A percentile compares a stretch with the other conserved stretches of the same genome.
Conservation (phyloP, 1,140 invertebrate species). For the Mizuhopecten yessoensis region DNA sequence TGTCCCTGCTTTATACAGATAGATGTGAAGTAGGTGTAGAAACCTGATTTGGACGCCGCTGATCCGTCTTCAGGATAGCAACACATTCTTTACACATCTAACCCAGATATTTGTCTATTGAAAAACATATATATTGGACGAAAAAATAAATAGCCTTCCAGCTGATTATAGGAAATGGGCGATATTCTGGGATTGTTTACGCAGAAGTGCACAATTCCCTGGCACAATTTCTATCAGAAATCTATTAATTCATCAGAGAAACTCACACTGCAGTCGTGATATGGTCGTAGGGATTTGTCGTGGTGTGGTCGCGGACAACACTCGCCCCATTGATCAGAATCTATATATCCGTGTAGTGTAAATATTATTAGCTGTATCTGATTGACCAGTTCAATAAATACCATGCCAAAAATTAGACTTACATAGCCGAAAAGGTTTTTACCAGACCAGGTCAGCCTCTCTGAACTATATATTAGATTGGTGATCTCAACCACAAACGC, state of each 20-base stretch:
- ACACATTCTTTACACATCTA: background rate
- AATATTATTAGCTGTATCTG: background rate
- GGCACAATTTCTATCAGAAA: slow-evolving; percentile 20
- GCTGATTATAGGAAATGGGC: background rate
- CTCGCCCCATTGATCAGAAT: slow-evolving; percentile 2
- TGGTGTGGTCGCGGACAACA: background rate
- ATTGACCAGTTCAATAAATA: background rate
- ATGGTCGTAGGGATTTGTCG: background rate
- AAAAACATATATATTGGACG: background rate
- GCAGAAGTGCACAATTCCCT: background rate
- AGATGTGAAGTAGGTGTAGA: background rate
- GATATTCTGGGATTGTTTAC: slow-evolving; percentile 15
- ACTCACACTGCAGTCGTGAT: background rate
- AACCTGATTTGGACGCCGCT: background rate
- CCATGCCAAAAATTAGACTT: slow-evolving; percentile 30
- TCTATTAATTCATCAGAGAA: slow-evolving; percentile 35
- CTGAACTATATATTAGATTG: background rate
- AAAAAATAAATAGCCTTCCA: slow-evolving; percentile 1
- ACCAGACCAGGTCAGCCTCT: background rate
- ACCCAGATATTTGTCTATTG: background rate
- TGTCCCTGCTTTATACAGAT: background rate
- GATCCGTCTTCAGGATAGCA: background rate
- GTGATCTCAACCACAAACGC: background rate
- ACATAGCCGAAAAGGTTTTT: background rate
- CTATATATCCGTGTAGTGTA: background rate